A percentile compares a stretch with the other conserved stretches of the same genome.
These are phyloP conservation scores for Pseudomyrmex cubaensis DNA, from an alignment of 1,140 invertebrate genomes.

Conservation along the genomic window DNA sequence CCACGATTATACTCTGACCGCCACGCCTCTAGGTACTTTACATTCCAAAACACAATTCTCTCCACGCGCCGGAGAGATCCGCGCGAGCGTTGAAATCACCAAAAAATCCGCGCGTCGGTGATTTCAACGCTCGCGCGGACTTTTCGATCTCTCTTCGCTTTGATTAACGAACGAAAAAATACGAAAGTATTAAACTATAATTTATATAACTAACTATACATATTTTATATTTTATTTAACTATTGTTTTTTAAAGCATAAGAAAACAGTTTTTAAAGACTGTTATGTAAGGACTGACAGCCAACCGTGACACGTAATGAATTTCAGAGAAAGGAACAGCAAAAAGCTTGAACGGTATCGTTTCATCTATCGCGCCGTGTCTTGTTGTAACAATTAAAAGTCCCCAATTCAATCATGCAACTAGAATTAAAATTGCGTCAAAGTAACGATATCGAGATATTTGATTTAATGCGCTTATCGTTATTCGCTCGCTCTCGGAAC, in stretches of 20 bases:
- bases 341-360: not conserved
- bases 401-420: slow-evolving; percentile 18
- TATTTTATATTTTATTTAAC: not conserved
- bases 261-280: not conserved
- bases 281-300: not conserved
- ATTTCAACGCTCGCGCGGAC: too few species aligned
- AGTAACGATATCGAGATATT: slow-evolving; percentile 59
- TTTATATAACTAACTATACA: not conserved
- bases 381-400: slow-evolving; percentile 18
- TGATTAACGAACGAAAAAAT: not conserved
- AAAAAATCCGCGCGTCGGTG: too few species aligned
- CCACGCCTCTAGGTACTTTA: slow-evolving; percentile 91
- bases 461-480: slow-evolving; percentile 4
- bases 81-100: not conserved
- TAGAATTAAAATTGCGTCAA: slow-evolving; percentile 47
- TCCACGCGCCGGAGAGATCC: not conserved
- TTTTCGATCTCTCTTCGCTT: not conserved
- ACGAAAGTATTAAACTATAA: not conserved
- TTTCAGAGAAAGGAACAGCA: slow-evolving; percentile 43
- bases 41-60: not conserved
- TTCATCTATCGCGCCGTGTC: not conserved
- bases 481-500: slow-evolving; percentile 11
- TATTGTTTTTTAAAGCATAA: not conserved
- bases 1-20: slow-evolving; percentile 96
- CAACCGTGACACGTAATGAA: not conserved